Percentiles rank a stretch among this genome's conserved stretches.
These are phyloP conservation scores for Saiga tatarica DNA, from an alignment of 2,113 vertebrate genomes.

Conservation along the genomic window DNA sequence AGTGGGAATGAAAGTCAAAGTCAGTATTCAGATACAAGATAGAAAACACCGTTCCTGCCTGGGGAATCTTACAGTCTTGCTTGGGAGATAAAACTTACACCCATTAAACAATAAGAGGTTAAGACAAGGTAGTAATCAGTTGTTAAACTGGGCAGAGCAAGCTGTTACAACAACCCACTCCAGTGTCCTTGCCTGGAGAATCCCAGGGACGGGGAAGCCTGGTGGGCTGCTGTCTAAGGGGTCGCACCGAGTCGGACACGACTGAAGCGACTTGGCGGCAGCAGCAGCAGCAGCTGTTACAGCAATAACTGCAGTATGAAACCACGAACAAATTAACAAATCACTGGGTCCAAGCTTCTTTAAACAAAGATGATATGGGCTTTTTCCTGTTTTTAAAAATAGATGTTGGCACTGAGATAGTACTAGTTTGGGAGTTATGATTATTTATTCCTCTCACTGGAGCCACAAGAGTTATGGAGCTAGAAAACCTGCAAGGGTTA, in stretches of 20 bases:
- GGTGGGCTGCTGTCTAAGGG: no score
- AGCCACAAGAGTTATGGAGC: neutral
- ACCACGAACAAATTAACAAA: conserved; percentile 30
- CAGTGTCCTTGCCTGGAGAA: no score
- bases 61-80: neutral
- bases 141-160: conserved; percentile 11
- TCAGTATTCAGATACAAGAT: neutral
- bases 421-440: neutral
- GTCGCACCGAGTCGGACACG: no score
- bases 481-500: neutral
- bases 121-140: conserved; percentile 6
- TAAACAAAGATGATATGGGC: neutral
- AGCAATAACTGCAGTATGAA: conserved; percentile 26
- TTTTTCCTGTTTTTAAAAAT: neutral
- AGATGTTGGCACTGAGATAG: neutral
- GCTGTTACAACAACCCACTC: neutral
- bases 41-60: neutral
- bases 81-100: conserved; percentile 34
- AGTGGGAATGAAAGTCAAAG: neutral
- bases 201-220: no score
- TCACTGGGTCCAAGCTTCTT: neutral
- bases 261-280: no score
- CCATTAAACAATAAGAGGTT: conserved; percentile 53
- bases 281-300: neutral
- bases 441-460: neutral